Conservation (phyloP, 2,888 invertebrate species). For the Papilio demoleus region DNA sequence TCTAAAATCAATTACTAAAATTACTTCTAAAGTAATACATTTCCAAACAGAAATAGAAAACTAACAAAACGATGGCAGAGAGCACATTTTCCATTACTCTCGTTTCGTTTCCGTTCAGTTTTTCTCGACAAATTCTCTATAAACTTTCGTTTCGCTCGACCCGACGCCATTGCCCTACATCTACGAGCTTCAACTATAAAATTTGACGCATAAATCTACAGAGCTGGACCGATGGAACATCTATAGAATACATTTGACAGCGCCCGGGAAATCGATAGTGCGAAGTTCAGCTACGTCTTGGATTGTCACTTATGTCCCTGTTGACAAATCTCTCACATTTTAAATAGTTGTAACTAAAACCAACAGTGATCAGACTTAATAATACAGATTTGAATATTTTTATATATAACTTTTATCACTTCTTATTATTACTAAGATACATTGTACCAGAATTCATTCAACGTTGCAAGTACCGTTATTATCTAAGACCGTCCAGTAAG, state of each 20-base stretch:
- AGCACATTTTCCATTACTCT: conserved; percentile 21
- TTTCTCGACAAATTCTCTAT: conserved; percentile 17
- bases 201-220: conserved; percentile 37
- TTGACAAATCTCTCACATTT: no score
- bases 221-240: conserved; percentile 3
- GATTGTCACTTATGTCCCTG: no score
- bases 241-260: conserved; percentile 18
- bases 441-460: no score
- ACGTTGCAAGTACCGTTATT: no score
- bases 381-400: no score
- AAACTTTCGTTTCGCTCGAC: conserved; percentile 35
- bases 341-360: no score
- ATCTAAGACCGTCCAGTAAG: no score
- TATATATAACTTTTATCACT: no score
- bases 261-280: not conserved
- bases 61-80: not conserved
- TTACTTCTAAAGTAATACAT: conserved; percentile 2
- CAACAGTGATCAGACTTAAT: no score
- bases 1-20: not conserved
- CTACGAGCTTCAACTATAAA: conserved; percentile 33
- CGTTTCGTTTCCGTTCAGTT: conserved; percentile 14
- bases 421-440: no score
- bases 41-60: conserved; percentile 4
- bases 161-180: conserved; percentile 31
- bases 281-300: no score